Evolutionary conservation across 2,113 vertebrate genomes (phyloP), one percentile per base, ranked within the genome.

Genomic region (Isichthys henryi): DNA sequence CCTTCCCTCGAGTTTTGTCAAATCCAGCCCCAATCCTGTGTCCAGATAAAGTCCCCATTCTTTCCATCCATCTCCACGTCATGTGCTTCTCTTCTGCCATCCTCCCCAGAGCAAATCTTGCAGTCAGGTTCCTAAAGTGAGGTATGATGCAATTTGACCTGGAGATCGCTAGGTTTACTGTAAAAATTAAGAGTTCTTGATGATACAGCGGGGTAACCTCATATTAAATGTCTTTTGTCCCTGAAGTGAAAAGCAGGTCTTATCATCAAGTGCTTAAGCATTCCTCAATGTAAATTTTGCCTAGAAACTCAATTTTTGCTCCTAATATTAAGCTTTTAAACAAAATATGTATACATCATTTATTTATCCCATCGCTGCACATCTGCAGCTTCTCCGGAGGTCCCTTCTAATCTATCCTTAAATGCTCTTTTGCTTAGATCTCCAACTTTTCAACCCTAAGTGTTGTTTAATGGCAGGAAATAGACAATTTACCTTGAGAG

Each of bases 381-480:
- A 50, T 86, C 11, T 86, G n/a, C 31, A 52, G 85, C n/a, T 53
- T 87, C 53, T 87, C 31, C 6, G 50, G 31, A 53, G 82, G 27
- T 53, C 85, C n/a, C n/a, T 87, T 50, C 48, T 85, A 5, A 84
- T 45, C 82, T 52, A 35, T 35, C 49, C 27, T 87, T 87, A 87
- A 56, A 87, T 87, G 50, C 85, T 35, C 56, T 70, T 53, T 53
- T 53, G 85, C 27, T 39, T 39, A 53, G 53, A 53, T 87, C 85
- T 84, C 82, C 19, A 43, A 43, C 84, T 53, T 62, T 52, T 87
- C 85, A 50, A 53, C n/a, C 15, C 5, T 39, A 53, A 52, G 15
- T 52, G 83, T 23, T 50, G 50, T 53, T 87, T 52, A 52, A 53
- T 87, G 49, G 50, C 85, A 86, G 84, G 84, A 86, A 86, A 86